Percentiles rank a stretch among this genome's conserved stretches.
Conservation (phyloP, 2,888 invertebrate genomes). For the Iselma pallidipennis region DNA sequence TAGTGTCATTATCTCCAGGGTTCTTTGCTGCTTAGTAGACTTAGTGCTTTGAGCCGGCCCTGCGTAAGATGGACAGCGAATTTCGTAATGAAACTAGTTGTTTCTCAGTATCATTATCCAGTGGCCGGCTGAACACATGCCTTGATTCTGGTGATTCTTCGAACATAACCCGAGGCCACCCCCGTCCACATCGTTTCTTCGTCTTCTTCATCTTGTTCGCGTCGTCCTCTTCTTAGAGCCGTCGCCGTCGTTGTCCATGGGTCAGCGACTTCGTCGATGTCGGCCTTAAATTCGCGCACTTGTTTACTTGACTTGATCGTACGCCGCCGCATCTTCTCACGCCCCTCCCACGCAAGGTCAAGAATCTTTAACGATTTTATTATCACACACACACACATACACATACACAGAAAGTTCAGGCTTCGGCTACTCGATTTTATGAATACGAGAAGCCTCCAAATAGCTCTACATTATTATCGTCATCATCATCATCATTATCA, state of each 20-base stretch:
- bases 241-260: conserved; percentile 20
- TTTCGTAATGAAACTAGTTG: background rate
- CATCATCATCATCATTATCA: background rate
- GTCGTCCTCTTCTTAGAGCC: no score
- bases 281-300: conserved; percentile 38
- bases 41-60: no score
- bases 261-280: conserved; percentile 31
- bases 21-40: no score
- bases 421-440: conserved; percentile 34
- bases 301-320: conserved; percentile 22
- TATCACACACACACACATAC: no score
- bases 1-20: no score
- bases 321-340: conserved; percentile 33
- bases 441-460: conserved; percentile 15
- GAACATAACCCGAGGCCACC: conserved; percentile 26
- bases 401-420: no score
- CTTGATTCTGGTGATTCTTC: conserved; percentile 1
- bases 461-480: background rate
- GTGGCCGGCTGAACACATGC: conserved; percentile 24
- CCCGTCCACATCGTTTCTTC: conserved; percentile 16
- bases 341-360: conserved; percentile 40
- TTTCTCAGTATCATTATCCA: conserved; percentile 18
- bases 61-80: background rate
- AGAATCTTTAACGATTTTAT: conserved; percentile 38
- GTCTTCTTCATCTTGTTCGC: background rate